Evolutionary conservation across 2,113 vertebrate genomes (phyloP).

Genomic region (Cyrtonyx montezumae): DNA sequence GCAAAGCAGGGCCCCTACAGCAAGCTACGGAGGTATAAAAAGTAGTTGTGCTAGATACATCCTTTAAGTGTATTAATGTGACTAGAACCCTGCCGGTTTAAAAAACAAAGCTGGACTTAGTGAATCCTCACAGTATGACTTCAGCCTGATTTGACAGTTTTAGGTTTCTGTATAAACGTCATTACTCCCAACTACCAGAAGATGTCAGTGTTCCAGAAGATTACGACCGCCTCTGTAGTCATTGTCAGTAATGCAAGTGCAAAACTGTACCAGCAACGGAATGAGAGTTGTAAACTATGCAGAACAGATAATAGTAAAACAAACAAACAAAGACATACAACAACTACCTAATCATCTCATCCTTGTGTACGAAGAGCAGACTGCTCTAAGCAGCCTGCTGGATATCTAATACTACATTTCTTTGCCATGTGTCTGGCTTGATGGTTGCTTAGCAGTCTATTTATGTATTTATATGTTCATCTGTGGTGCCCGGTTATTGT

Average conservation of each 20-base stretch:
- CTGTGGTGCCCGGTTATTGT: background rate
- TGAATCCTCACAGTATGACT: background rate
- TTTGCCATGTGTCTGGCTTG: background rate
- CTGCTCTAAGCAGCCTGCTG: background rate
- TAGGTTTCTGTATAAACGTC: background rate
- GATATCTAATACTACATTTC: background rate
- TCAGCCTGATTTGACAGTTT: background rate
- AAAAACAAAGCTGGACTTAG: background rate
- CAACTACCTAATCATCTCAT: background rate
- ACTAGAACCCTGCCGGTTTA: background rate
- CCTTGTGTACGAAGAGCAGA: background rate
- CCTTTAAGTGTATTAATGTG: background rate
- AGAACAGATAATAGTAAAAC: background rate
- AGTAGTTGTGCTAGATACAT: background rate
- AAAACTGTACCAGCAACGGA: background rate
- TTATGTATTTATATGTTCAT: background rate
- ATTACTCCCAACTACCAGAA: slow-evolving; percentile 4
- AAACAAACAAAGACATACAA: background rate
- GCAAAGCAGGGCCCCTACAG: no score
- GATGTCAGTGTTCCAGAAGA: slow-evolving; percentile 6
- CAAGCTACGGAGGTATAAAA: background rate
- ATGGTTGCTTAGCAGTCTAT: background rate
- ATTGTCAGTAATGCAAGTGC: background rate
- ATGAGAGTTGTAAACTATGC: background rate
- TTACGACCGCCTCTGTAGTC: background rate